phyloP scores from a whole-genome alignment of 92 coral and sea anemone species.

The Zoanthus gigantus region DNA sequence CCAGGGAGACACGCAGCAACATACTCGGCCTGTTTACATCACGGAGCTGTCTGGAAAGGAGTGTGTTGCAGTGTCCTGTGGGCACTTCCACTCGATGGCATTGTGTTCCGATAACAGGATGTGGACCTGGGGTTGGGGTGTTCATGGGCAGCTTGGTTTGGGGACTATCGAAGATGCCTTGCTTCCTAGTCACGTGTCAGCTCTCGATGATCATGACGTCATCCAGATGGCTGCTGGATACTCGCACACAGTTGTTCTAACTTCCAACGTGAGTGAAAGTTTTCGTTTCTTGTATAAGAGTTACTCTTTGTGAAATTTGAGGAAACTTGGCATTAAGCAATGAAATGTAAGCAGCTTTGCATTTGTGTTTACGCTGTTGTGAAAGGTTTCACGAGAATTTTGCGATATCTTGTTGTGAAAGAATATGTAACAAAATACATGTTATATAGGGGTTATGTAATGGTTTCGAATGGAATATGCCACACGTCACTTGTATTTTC shows the following conservation, averaged over 20 bases:
- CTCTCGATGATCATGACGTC: constrained; percentile 80
- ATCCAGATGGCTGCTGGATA: constrained; percentile 94
- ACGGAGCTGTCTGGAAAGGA: constrained; percentile 96
- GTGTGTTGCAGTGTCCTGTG: constrained; percentile 89
- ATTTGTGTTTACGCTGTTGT: too few species aligned
- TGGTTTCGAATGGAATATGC: too few species aligned
- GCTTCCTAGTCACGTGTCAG: constrained; percentile 83
- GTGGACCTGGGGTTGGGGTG: constrained; percentile 99
- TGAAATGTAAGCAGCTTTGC: too few species aligned
- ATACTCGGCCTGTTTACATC: constrained; percentile 93
- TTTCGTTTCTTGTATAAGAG: neutral
- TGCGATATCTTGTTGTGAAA: too few species aligned
- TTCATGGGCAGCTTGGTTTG: constrained; percentile 96
- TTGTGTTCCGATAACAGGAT: constrained; percentile 89
- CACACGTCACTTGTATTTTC: too few species aligned
- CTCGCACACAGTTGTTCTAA: constrained; percentile 84
- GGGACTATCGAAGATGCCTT: constrained; percentile 91
- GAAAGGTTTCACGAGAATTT: too few species aligned
- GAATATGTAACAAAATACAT: too few species aligned
- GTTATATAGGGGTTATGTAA: too few species aligned
- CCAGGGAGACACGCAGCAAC: constrained; percentile 90
- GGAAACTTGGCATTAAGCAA: too few species aligned
- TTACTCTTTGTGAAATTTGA: neutral
- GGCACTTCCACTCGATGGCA: constrained; percentile 96
- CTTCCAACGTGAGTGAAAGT: constrained; percentile 68